Base-by-base conservation (phyloP, 2,797 vertebrate species). In the Xenops minutus region DNA sequence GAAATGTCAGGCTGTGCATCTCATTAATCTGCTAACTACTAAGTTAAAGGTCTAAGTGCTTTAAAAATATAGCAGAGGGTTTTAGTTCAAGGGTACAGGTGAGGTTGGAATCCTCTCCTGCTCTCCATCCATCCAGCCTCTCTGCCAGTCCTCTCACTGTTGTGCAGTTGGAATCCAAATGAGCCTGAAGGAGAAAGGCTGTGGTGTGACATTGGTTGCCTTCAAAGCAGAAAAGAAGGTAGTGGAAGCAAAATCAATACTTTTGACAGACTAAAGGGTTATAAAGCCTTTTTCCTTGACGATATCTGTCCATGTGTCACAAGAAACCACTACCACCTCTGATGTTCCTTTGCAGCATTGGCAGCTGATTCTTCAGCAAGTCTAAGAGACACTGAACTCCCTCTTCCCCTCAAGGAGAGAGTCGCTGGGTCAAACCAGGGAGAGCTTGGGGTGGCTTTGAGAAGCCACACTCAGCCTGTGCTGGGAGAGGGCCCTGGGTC, bases 1-100 rank as follows among this genome's bases (percentile, higher is more conserved):
- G 85, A 97, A 97, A 97, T 95, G 96, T 97, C 97, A 97, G 82
- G 92, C 88, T 88, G 72, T 78, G 95, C 95, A 96, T 96, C 88
- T 97, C 94, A 97, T 97, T 96, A 97, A 96, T 97, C 93, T 84
- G 73, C 92, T 95, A 96, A 93, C 85, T 92, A 92, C 85, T 80
- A 81, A 96, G 88, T 87, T 92, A 92, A 93, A 97, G 94, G 91
- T 89, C 88, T 96, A 88, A 95, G 72, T 89, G 79, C 89, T 97
- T 96, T 95, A 96, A 95, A 97, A 95, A 88, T 96, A 83, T 83
- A 94, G 87, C 87, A 69, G 39, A 62, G 84, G 66, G 93, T 95
- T 91, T 89, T 89, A 93, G 80, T 96, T 93, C 95, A 95, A 90
- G 91, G 91, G 76, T 95, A 67, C 22, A 48, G 84, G 68, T 88